A percentile compares a stretch with the other conserved stretches of the same genome.
Conservation (phyloP, 2,888 invertebrate species). For the Atherix ibis region DNA sequence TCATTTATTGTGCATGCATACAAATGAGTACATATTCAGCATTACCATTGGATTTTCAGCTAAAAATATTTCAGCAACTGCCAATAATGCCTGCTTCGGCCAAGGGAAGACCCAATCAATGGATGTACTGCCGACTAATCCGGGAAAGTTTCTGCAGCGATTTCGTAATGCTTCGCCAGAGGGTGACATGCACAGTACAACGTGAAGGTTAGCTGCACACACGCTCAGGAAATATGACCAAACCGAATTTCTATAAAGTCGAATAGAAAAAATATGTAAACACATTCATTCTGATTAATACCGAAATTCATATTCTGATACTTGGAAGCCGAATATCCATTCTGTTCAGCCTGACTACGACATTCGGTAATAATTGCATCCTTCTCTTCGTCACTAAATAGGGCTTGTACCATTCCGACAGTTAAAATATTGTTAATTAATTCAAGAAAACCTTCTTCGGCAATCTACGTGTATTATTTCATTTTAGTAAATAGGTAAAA, state of each 20-base stretch:
- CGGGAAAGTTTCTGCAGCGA: slow-evolving; percentile 80
- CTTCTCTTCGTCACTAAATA: slow-evolving; percentile 80
- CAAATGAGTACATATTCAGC: too few species aligned
- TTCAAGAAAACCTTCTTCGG: slow-evolving; percentile 73
- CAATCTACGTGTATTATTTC: slow-evolving; percentile 37
- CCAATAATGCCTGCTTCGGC: slow-evolving; percentile 76
- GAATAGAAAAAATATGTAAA: not conserved
- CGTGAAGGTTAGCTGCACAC: slow-evolving; percentile 70
- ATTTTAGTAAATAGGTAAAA: too few species aligned
- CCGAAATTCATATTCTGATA: slow-evolving; percentile 17
- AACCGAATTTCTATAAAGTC: slow-evolving; percentile 64
- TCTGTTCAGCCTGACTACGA: slow-evolving; percentile 49
- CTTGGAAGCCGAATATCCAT: slow-evolving; percentile 60
- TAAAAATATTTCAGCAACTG: slow-evolving; percentile 73
- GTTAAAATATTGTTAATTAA: slow-evolving; percentile 83
- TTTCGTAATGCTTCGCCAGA: slow-evolving; percentile 67
- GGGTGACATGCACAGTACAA: slow-evolving; percentile 84
- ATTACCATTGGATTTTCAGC: slow-evolving; percentile 46
- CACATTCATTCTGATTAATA: not conserved
- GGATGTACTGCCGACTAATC: slow-evolving; percentile 78
- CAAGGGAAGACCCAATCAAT: slow-evolving; percentile 92
- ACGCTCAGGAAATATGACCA: slow-evolving; percentile 71
- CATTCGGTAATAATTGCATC: slow-evolving; percentile 58
- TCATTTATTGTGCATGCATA: not conserved
- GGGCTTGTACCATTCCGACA: slow-evolving; percentile 71